These are phyloP conservation scores for Amphipyra tragopoginis DNA, from an alignment of 2,888 invertebrate genomes.

Conservation along the genomic window DNA sequence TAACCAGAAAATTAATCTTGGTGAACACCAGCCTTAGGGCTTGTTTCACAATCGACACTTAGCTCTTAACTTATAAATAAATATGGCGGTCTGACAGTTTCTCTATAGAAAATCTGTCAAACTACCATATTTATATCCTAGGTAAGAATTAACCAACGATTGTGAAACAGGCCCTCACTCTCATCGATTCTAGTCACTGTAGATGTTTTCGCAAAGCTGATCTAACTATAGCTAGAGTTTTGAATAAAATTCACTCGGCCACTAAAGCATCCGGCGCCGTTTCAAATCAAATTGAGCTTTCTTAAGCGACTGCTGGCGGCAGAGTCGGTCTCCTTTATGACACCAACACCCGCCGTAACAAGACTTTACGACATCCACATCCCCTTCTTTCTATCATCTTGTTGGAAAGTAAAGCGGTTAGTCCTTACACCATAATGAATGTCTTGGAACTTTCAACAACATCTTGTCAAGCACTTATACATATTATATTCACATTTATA, in stretches of 20 bases:
- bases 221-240: constrained; percentile 41
- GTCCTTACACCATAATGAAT: constrained; percentile 67
- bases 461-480: constrained; percentile 24
- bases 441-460: constrained; percentile 53
- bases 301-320: constrained; percentile 64
- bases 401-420: constrained; percentile 76
- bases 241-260: constrained; percentile 65
- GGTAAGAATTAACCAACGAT: too few species aligned
- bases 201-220: constrained; percentile 29
- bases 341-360: constrained; percentile 76
- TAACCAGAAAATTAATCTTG: too few species aligned
- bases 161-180: too few species aligned
- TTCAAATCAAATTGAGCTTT: constrained; percentile 75
- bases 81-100: too few species aligned
- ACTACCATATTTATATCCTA: too few species aligned
- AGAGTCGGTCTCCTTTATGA: constrained; percentile 78
- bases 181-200: not conserved
- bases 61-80: too few species aligned
- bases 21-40: too few species aligned
- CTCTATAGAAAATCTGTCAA: too few species aligned
- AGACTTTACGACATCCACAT: constrained; percentile 81
- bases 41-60: too few species aligned
- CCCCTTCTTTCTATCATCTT: constrained; percentile 75
- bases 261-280: constrained; percentile 64
- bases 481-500: too few species aligned